Conservation (phyloP, 2,888 invertebrate genomes). For the Cancer borealis region DNA sequence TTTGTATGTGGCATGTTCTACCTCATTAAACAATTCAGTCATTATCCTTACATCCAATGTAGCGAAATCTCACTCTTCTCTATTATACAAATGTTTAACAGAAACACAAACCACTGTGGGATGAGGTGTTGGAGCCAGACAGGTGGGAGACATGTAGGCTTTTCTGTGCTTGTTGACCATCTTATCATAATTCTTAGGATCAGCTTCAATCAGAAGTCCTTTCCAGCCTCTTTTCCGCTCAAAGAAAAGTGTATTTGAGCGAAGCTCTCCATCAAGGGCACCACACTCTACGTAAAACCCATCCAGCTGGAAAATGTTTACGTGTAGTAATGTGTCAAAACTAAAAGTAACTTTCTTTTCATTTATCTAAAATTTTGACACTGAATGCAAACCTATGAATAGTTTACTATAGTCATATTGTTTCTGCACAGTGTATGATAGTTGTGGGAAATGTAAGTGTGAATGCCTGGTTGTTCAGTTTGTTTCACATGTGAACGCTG, state of each 20-base stretch:
- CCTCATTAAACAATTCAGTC: background rate
- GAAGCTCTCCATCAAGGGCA: slow-evolving; percentile 82
- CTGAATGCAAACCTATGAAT: background rate
- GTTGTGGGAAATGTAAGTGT: too few relatives aligned
- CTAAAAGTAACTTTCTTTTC: background rate
- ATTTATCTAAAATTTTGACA: background rate
- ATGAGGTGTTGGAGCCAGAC: slow-evolving; percentile 74
- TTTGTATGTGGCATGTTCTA: background rate
- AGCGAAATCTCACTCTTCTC: background rate
- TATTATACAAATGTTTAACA: background rate
- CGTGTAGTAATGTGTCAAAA: background rate
- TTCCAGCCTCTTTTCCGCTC: slow-evolving; percentile 82
- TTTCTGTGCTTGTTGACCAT: slow-evolving; percentile 81
- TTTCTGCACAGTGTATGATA: background rate
- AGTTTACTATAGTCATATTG: background rate
- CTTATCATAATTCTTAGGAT: slow-evolving; percentile 81
- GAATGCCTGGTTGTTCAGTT: too few relatives aligned
- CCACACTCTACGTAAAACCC: slow-evolving; percentile 79
- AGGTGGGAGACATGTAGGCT: slow-evolving; percentile 79
- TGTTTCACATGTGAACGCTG: too few relatives aligned
- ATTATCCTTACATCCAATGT: background rate
- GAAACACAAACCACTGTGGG: slow-evolving; percentile 69
- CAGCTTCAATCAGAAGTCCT: slow-evolving; percentile 82
- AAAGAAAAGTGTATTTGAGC: slow-evolving; percentile 82
- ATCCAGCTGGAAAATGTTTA: slow-evolving; percentile 54